Evolutionary conservation across 2,797 vertebrate genomes (phyloP).

Genomic region (Diceros bicornis): DNA sequence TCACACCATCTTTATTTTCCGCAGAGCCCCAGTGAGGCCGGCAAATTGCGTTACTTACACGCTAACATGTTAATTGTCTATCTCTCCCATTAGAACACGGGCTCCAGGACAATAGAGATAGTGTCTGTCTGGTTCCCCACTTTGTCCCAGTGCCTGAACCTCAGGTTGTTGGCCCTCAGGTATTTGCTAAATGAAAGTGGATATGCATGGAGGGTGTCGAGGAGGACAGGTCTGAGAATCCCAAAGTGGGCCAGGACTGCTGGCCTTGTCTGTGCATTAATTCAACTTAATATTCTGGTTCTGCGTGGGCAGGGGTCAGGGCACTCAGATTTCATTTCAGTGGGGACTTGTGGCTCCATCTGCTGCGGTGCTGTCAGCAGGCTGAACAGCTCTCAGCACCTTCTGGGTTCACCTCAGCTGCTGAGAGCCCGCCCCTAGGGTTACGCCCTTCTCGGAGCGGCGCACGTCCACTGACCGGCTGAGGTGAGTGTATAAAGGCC

Average conservation of each 20-base stretch:
- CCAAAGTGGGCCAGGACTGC: too few relatives aligned
- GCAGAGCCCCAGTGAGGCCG: too few relatives aligned
- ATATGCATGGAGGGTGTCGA: not conserved
- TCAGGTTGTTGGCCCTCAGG: not conserved
- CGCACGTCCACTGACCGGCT: not conserved
- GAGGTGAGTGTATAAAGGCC: not conserved
- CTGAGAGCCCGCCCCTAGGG: not conserved
- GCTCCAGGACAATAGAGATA: not conserved
- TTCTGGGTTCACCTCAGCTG: not conserved
- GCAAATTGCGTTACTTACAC: not conserved
- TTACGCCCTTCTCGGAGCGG: accelerated
- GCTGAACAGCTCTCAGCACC: not conserved
- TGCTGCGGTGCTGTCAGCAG: not conserved
- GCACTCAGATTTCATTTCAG: accelerated
- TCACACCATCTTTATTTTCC: not conserved
- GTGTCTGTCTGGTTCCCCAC: not conserved
- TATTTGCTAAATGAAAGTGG: not conserved
- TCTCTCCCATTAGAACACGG: not conserved
- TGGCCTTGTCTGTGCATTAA: accelerated
- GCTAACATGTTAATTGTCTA: accelerated
- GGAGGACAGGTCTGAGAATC: not conserved
- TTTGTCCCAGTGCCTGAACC: not conserved
- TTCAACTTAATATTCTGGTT: not conserved
- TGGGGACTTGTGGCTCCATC: not conserved
- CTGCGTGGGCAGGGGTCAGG: too few relatives aligned